These are phyloP conservation scores for Mamestra configurata DNA, from an alignment of 1,140 invertebrate species.

Conservation along the genomic window DNA sequence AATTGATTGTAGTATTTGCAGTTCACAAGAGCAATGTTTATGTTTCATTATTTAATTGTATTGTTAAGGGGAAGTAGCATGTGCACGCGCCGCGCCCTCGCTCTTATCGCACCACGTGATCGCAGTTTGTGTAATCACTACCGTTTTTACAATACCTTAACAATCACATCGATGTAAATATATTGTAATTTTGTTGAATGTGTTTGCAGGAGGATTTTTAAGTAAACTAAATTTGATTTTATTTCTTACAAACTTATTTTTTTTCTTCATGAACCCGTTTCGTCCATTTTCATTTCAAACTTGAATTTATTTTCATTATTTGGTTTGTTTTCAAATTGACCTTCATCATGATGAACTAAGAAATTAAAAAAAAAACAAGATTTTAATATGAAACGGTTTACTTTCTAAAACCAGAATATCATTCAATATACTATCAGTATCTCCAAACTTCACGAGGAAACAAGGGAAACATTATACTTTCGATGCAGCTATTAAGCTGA, in stretches of 20 bases:
- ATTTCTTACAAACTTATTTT: no score
- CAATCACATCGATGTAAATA: constrained; percentile 17
- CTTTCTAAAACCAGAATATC: neutral
- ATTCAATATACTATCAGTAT: neutral
- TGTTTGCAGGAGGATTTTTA: neutral
- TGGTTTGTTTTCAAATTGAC: no score
- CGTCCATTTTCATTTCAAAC: no score
- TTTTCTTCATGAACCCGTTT: no score
- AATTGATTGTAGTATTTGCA: neutral
- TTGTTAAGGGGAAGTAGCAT: constrained; percentile 30
- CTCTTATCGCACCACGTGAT: constrained; percentile 37
- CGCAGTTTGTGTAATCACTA: constrained; percentile 40
- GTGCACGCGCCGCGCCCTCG: constrained; percentile 34
- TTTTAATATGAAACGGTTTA: no score
- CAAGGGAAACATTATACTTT: constrained; percentile 12
- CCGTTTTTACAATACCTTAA: constrained; percentile 14
- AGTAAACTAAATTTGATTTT: neutral
- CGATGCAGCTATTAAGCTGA: constrained; percentile 38
- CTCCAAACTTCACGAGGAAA: neutral
- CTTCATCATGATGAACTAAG: no score
- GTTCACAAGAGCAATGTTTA: constrained; percentile 21
- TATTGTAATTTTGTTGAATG: constrained; percentile 15
- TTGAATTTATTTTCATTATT: no score
- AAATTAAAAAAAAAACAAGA: no score
- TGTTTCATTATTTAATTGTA: constrained; percentile 40